Evolutionary conservation across 2,797 vertebrate species (phyloP).

Genomic region (Gallirallus australis): DNA sequence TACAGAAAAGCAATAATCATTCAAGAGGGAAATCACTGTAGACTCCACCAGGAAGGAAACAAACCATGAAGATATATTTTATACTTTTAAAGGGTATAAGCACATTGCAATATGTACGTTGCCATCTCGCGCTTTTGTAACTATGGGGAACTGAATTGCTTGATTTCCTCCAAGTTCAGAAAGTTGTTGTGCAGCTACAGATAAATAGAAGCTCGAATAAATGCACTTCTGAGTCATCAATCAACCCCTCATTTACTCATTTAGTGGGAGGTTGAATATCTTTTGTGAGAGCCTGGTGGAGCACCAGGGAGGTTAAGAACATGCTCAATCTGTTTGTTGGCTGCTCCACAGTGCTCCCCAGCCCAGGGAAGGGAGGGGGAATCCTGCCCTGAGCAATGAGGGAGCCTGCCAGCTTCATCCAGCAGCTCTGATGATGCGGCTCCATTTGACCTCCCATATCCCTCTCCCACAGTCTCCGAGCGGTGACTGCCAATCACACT

Average conservation of each 20-base stretch:
- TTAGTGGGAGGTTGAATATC: not conserved
- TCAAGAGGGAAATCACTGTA: not conserved
- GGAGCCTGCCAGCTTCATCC: not conserved
- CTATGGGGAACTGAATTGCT: not conserved
- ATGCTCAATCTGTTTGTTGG: not conserved
- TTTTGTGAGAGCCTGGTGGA: not conserved
- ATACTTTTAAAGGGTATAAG: not conserved
- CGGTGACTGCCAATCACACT: not conserved
- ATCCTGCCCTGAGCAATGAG: not conserved
- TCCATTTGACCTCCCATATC: rapidly evolving
- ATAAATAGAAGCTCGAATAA: constrained; percentile 8
- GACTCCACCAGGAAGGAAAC: not conserved
- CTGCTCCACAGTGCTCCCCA: not conserved
- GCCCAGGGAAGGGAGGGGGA: not conserved
- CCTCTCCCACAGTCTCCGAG: rapidly evolving
- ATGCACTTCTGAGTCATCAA: constrained; percentile 35
- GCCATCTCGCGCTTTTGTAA: not conserved
- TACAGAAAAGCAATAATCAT: not conserved
- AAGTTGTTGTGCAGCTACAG: not conserved
- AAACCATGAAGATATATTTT: not conserved
- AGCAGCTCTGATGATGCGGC: rapidly evolving
- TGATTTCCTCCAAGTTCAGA: not conserved
- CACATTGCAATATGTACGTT: not conserved
- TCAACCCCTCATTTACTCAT: constrained; percentile 41
- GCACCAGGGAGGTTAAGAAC: not conserved